Percentiles rank a stretch among this genome's conserved stretches.
These are phyloP conservation scores for Itoplectis maculator DNA, from an alignment of 2,888 invertebrate genomes.

Conservation along the genomic window DNA sequence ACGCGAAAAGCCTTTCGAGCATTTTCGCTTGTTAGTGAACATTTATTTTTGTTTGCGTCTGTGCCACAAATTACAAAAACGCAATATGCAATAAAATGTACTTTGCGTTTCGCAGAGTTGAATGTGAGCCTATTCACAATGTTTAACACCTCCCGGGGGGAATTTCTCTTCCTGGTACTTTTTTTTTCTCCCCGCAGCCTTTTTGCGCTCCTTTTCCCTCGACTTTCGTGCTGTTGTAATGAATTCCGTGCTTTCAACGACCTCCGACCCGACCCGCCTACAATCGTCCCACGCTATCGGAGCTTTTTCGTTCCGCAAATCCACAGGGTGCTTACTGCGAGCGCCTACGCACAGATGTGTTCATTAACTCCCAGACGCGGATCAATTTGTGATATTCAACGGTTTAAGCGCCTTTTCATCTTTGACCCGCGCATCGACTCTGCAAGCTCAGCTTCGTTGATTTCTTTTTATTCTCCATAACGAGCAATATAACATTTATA, in stretches of 20 bases:
- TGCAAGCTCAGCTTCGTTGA: not conserved
- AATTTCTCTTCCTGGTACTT: not conserved
- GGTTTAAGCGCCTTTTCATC: not conserved
- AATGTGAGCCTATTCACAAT: not conserved
- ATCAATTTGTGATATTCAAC: not conserved
- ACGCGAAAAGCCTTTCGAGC: not conserved
- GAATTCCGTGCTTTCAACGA: not conserved
- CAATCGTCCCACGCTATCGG: conserved; percentile 46
- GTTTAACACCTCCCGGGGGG: not conserved
- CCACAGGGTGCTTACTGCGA: not conserved
- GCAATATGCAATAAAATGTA: not conserved
- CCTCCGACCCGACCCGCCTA: not conserved
- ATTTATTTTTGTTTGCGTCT: not conserved
- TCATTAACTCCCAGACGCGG: not conserved
- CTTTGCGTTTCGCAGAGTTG: not conserved
- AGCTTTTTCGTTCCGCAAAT: conserved; percentile 35
- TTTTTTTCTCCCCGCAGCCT: not conserved
- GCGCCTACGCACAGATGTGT: conserved; percentile 7
- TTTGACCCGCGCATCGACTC: too few relatives aligned
- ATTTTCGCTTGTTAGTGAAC: not conserved
- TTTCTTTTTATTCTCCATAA: not conserved
- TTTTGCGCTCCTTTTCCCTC: conserved; percentile 7
- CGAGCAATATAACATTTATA: too few relatives aligned
- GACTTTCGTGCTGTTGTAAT: not conserved
- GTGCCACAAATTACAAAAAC: not conserved